Conservation (phyloP, 2,888 invertebrate genomes). For the Thereva nobilitata region DNA sequence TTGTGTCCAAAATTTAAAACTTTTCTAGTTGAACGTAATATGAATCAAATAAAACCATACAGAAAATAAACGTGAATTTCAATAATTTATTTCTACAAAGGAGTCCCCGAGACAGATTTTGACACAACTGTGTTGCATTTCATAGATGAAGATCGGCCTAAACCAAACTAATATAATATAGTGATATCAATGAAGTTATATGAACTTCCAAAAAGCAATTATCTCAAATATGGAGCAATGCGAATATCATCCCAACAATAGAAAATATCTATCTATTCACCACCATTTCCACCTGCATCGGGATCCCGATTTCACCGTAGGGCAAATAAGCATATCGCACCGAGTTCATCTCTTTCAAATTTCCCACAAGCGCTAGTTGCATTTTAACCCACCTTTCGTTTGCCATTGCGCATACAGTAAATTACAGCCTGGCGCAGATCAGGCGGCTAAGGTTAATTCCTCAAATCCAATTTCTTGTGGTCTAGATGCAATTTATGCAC, state of each 20-base stretch:
- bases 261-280: constrained; percentile 2
- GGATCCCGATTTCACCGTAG: constrained; percentile 18
- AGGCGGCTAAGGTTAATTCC: constrained; percentile 35
- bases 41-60: too few species aligned
- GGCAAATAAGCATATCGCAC: constrained; percentile 34
- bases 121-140: too few species aligned
- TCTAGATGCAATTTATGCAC: constrained; percentile 36
- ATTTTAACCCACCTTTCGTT: constrained; percentile 24
- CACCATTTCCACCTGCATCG: constrained; percentile 28
- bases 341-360: constrained; percentile 18
- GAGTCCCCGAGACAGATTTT: too few species aligned
- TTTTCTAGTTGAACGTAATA: too few species aligned
- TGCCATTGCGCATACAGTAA: constrained; percentile 26
- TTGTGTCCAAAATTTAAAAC: too few species aligned
- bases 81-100: too few species aligned
- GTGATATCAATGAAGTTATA: too few species aligned
- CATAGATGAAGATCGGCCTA: too few species aligned
- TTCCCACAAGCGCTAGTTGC: constrained; percentile 21
- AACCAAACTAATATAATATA: too few species aligned
- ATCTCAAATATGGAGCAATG: constrained; percentile 25
- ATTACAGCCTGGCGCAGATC: constrained; percentile 26
- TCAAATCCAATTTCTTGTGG: constrained; percentile 34
- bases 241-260: constrained; percentile 1
- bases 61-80: too few species aligned
- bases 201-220: neutral